A percentile compares a stretch with the other conserved stretches of the same genome.
phyloP scores from a whole-genome alignment of 2,113 vertebrate species.

The Willisornis vidua region DNA sequence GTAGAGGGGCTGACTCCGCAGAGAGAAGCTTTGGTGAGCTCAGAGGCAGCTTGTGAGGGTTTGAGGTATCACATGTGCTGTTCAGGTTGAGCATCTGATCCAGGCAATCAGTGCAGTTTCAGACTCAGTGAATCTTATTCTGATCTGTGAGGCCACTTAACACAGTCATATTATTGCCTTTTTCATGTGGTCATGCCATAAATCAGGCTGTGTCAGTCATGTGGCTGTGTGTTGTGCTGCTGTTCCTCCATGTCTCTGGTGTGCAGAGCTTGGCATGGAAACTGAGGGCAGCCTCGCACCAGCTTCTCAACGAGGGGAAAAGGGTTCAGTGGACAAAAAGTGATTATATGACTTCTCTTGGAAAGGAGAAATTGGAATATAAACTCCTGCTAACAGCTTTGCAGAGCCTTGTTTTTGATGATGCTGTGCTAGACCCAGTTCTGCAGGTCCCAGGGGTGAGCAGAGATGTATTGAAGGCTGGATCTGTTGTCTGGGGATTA shows the following conservation, averaged over 20 bases:
- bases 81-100: neutral
- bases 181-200: neutral
- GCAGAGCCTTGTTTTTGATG: neutral
- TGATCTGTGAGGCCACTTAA: neutral
- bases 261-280: neutral
- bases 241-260: fast-evolving
- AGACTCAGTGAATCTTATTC: neutral
- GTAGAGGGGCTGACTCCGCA: neutral
- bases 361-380: neutral
- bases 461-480: neutral
- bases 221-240: fast-evolving
- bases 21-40: neutral
- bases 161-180: neutral
- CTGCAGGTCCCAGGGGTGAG: neutral
- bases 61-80: neutral
- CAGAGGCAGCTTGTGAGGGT: neutral
- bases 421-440: neutral
- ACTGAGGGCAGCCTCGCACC: neutral
- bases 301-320: neutral
- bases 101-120: neutral
- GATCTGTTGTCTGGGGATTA: neutral
- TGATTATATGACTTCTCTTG: neutral
- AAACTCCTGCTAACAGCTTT: neutral
- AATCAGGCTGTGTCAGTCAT: neutral
- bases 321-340: neutral